Evolutionary conservation across 2,113 vertebrate genomes (phyloP), one percentile per base, ranked within the genome.

Genomic region (Cinclus cinclus): DNA sequence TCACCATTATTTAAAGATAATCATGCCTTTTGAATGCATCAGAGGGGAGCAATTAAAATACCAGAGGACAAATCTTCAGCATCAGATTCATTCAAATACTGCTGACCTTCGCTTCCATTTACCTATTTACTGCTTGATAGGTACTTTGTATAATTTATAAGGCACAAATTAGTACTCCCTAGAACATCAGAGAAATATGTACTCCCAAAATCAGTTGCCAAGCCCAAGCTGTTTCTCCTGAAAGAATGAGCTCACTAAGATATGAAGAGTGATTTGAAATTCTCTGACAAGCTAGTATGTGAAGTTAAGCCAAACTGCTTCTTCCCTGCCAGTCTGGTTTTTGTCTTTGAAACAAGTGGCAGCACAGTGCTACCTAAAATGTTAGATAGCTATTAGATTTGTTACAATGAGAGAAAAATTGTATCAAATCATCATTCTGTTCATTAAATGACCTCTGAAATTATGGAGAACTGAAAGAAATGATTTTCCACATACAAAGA

Each of bases 371-470:
- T 74, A 82, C 55, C 28, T 90, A 82, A 86, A 95, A 91, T 74
- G 58, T 90, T 90, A 65, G 55, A 69, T 94, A 59, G 42, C 88
- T 92, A 84, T 88, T 95, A 87, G 80, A 79, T 85, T 95, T 94
- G 89, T 68, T 69, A 69, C 53, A 89, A 50, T 83, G 69, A 47
- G 82, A 91, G 69, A 70, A 70, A 11, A 46, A 80, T 93, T 92
- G 50, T 89, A 49, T 82, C 63, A 94, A 84, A 67, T 79, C 59
- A 76, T 68, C 50, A 33, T 55, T 93, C 35, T 93, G 15, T 69
- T 94, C 73, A 90, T 89, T 92, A 97, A 95, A 91, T 77, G 35
- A 93, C 77, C 79, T 94, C 83, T 94, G 87, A 95, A 96, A 90
- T 85, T 80, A 75, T n/a, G 49, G 37, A 81, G 30, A 93, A 52